Evolutionary conservation across 2,113 vertebrate genomes (phyloP).

Genomic region (Nibea albiflora): DNA sequence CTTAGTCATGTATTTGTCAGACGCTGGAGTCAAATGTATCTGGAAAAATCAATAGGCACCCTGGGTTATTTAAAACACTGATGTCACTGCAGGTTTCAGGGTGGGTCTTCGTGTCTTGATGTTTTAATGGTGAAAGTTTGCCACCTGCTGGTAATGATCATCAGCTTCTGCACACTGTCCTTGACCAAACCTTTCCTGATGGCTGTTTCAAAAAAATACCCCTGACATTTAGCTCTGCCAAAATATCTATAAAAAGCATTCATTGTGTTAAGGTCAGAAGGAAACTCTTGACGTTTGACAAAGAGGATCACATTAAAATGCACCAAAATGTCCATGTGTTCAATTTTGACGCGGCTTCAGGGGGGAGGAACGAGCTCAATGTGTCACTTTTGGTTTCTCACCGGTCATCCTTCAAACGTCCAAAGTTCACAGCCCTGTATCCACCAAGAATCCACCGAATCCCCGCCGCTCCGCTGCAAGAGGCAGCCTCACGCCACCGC

Average conservation of each 20-base stretch:
- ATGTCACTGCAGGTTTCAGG: slow-evolving; percentile 79
- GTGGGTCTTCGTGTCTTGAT: slow-evolving; percentile 45
- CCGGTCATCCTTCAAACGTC: neutral
- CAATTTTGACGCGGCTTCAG: neutral
- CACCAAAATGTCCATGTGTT: neutral
- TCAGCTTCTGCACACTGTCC: neutral
- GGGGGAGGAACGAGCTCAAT: slow-evolving; percentile 1
- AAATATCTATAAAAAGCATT: slow-evolving; percentile 30
- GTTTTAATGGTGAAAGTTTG: slow-evolving; percentile 76
- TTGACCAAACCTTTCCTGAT: slow-evolving; percentile 24
- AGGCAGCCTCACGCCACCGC: neutral
- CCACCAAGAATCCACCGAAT: neutral
- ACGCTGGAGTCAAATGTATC: slow-evolving; percentile 30
- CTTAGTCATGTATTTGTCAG: slow-evolving; percentile 33
- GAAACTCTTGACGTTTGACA: slow-evolving; percentile 19
- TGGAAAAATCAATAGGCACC: slow-evolving; percentile 42
- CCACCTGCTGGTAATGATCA: slow-evolving; percentile 78
- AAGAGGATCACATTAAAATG: slow-evolving; percentile 25
- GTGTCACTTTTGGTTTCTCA: slow-evolving; percentile 6
- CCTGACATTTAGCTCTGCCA: slow-evolving; percentile 46
- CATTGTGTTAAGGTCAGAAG: slow-evolving; percentile 39
- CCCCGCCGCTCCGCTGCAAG: neutral
- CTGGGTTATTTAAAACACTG: slow-evolving; percentile 67
- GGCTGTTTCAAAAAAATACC: slow-evolving; percentile 11
- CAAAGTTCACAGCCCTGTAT: neutral